These are phyloP conservation scores for Spisula subtruncata DNA, from an alignment of 2,888 invertebrate genomes.

Conservation along the genomic window DNA sequence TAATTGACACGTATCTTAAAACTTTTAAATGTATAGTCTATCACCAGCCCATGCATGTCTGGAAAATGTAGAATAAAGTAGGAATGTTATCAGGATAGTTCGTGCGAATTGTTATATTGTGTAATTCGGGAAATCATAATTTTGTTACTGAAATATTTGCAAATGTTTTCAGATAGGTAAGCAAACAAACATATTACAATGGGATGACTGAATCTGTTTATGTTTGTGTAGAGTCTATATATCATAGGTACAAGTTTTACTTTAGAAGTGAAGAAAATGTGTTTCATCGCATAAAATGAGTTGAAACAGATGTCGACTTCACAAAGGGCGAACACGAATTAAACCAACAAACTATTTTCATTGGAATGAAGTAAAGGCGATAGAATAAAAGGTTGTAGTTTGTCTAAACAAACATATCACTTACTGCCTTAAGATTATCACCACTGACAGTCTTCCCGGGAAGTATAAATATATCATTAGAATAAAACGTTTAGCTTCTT, in stretches of 20 bases:
- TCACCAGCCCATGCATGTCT: neutral
- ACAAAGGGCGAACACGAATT: slow-evolving; percentile 13
- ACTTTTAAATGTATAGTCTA: too few species aligned
- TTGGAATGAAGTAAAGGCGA: slow-evolving; percentile 16
- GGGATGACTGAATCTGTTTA: too few species aligned
- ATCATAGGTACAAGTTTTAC: neutral
- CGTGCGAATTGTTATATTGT: neutral
- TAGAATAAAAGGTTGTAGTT: neutral
- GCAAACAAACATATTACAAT: neutral
- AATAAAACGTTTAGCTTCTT: neutral
- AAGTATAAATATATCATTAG: slow-evolving; percentile 22
- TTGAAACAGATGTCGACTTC: slow-evolving; percentile 41
- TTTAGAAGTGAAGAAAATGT: neutral
- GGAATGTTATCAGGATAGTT: neutral
- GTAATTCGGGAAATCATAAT: neutral
- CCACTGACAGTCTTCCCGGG: neutral
- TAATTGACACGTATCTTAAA: too few species aligned
- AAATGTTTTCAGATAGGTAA: neutral
- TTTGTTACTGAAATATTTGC: neutral
- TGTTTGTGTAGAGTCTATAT: neutral
- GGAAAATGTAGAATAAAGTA: neutral
- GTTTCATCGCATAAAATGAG: slow-evolving; percentile 33
- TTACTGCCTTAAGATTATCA: neutral
- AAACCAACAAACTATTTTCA: slow-evolving; percentile 16
- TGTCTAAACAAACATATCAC: slow-evolving; percentile 12